These are phyloP conservation scores for Dolichopus griseipennis DNA, from an alignment of 2,888 invertebrate species.

Conservation along the genomic window DNA sequence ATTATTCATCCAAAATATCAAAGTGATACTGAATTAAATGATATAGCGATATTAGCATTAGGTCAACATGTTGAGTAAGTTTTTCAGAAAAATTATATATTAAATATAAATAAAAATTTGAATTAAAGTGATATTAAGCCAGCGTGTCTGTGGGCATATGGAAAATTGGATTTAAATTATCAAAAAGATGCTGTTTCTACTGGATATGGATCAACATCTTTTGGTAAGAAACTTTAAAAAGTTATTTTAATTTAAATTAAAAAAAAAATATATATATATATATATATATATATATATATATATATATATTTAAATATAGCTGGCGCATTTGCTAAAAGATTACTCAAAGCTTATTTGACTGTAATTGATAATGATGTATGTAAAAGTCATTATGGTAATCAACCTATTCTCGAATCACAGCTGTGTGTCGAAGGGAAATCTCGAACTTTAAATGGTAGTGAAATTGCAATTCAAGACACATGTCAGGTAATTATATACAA, in stretches of 20 bases:
- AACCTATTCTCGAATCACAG: constrained; percentile 12
- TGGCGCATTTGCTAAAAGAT: neutral
- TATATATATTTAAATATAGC: neutral
- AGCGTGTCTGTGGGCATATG: neutral
- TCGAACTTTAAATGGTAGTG: constrained; percentile 9
- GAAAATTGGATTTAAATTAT: neutral
- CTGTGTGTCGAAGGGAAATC: constrained; percentile 8
- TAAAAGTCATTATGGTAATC: neutral
- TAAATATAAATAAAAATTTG: neutral
- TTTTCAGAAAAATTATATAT: neutral
- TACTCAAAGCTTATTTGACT: constrained; percentile 12
- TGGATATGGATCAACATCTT: constrained; percentile 15
- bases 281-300: no score
- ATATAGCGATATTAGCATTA: constrained; percentile 14
- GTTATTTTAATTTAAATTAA: no score
- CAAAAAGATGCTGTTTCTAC: constrained; percentile 8
- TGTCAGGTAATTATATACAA: constrained; percentile 12
- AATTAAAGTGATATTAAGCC: neutral
- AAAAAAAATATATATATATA: no score
- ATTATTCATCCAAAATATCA: constrained; percentile 14
- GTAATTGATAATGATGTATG: constrained; percentile 8
- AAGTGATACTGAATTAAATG: constrained; percentile 10
- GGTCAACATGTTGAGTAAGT: neutral
- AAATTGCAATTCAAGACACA: constrained; percentile 13
- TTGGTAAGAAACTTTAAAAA: no score